Conservation (phyloP, 2,888 invertebrate species). For the Pimpla rufipes region DNA sequence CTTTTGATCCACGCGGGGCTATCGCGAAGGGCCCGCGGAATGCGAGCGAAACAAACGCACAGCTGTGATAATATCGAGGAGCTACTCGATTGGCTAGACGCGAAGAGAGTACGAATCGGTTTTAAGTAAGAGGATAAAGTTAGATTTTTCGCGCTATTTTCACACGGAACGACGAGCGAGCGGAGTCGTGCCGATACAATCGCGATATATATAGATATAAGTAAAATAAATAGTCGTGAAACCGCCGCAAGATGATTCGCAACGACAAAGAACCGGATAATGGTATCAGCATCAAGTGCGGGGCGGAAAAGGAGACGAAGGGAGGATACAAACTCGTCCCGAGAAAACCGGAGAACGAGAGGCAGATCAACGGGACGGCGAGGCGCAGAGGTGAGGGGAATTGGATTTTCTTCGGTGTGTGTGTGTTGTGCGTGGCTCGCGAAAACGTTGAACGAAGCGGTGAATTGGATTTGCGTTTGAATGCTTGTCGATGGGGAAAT, state of each 20-base stretch:
- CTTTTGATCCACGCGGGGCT: too few relatives aligned
- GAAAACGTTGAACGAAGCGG: neutral
- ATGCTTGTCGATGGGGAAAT: neutral
- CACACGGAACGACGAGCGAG: neutral
- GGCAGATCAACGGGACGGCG: slow-evolving; percentile 54
- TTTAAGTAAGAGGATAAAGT: neutral
- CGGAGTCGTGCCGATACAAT: neutral
- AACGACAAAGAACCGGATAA: slow-evolving; percentile 82
- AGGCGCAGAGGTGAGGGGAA: slow-evolving; percentile 45
- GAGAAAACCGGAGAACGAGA: slow-evolving; percentile 69
- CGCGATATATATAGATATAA: too few relatives aligned
- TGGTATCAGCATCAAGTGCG: slow-evolving; percentile 83
- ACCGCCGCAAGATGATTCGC: slow-evolving; percentile 73
- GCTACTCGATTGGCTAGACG: slow-evolving; percentile 37
- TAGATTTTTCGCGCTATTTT: neutral
- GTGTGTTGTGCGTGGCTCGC: too few relatives aligned
- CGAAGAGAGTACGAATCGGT: slow-evolving; percentile 26
- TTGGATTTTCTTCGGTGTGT: neutral
- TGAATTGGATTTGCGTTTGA: neutral
- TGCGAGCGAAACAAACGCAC: slow-evolving; percentile 62
- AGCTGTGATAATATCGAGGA: slow-evolving; percentile 62
- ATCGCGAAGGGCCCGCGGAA: too few relatives aligned
- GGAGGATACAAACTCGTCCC: slow-evolving; percentile 80
- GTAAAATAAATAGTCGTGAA: neutral
- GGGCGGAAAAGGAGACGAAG: slow-evolving; percentile 74